Base-by-base conservation (phyloP, 2,113 vertebrate species). In the Ginglymostoma cirratum region DNA sequence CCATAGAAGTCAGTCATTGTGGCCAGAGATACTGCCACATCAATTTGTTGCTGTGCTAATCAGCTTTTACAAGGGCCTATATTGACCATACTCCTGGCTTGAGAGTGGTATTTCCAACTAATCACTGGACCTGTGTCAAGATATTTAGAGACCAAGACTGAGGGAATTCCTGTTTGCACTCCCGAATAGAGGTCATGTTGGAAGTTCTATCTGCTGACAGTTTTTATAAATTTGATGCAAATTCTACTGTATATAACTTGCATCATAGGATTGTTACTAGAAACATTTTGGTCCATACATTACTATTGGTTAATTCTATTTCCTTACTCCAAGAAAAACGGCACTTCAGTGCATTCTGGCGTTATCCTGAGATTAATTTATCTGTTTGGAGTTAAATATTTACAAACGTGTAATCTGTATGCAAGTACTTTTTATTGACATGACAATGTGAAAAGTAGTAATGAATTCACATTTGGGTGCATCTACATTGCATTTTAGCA, bases 301-400 rank as follows among this genome's bases (percentile, higher is more conserved):
- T 23, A 38, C 61, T 92, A 38, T 92, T 23, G 55, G 89, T 6
- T 65, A 65, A 89, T 55, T 89, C 0, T 65, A 19, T 4, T 90
- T 61, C n/a, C 55, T n/a, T 80, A 14, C 76, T 80, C 78, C 80
- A 42, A 45, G 42, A 61, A 86, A 93, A 38, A 19, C 34, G 10
- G 66, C 45, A 87, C 0, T 61, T 93, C 19, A 42, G 1, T 19
- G 38, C 38, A 23, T 38, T 38, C 34, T 61, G 27, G 14, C 0
- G 0, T 38, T 93, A n/a, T 93, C 89, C 17, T 93, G 23, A 66
- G 34, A 61, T 89, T 24, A 55, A 92, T 30, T 92, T 66, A 66
- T n/a, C 15, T 93, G 61, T 66, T 93, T 67, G 89, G 42, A 93
- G 61, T 66, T 66, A 66, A 93, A 93, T 93, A 93, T 42, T 93